A percentile compares a stretch with the other conserved stretches of the same genome.
These are phyloP conservation scores for Agrochola lychnidis DNA, from an alignment of 2,888 invertebrate genomes.

Conservation along the genomic window DNA sequence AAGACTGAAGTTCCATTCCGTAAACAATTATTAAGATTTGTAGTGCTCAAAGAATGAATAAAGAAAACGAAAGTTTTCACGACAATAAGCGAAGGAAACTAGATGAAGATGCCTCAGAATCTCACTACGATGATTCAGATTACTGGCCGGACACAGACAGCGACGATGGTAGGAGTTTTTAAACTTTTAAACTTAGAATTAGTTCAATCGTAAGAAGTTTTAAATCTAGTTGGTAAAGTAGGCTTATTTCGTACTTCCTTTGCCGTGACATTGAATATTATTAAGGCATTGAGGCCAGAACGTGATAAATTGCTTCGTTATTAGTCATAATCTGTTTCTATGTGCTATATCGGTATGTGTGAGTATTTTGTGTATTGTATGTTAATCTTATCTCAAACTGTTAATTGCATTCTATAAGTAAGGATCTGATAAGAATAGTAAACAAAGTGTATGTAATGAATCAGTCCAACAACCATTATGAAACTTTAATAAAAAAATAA, in stretches of 20 bases:
- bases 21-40: constrained; percentile 21
- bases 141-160: constrained; percentile 85
- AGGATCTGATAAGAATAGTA: background rate
- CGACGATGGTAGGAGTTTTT: constrained; percentile 75
- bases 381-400: background rate
- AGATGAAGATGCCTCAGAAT: constrained; percentile 76
- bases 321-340: constrained; percentile 20
- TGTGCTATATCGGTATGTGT: background rate
- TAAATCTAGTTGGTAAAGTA: constrained; percentile 11
- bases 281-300: constrained; percentile 22
- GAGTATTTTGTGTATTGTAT: background rate
- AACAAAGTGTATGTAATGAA: background rate
- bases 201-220: constrained; percentile 9
- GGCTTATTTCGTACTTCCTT: constrained; percentile 8
- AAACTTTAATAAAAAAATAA: background rate
- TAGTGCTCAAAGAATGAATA: constrained; percentile 77
- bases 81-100: constrained; percentile 82
- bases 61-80: constrained; percentile 79
- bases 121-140: constrained; percentile 80
- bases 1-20: constrained; percentile 59
- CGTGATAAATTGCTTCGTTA: constrained; percentile 17
- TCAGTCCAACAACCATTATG: background rate
- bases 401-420: background rate
- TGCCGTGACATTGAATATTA: constrained; percentile 48
- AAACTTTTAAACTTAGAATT: constrained; percentile 35